phyloP scores from a whole-genome alignment of 2,888 invertebrate species.

The Steinernema carpocapsae region DNA sequence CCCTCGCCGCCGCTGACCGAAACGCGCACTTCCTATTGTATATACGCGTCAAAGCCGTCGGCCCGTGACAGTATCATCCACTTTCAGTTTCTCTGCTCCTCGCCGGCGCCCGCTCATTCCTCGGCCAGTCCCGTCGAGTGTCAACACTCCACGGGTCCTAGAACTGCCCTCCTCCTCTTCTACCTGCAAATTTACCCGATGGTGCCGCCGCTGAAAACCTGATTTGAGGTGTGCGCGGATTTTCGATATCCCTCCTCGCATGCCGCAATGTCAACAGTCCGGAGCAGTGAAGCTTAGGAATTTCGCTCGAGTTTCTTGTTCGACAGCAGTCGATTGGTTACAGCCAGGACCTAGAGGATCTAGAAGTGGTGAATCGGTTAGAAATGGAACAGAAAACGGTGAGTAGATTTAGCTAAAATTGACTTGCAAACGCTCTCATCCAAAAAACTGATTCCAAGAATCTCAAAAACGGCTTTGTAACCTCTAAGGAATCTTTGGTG shows the following conservation, averaged over 20 bases:
- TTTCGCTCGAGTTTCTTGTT: too few relatives aligned
- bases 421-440: too few relatives aligned
- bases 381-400: too few relatives aligned
- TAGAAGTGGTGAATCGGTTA: too few relatives aligned
- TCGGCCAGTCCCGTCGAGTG: slow-evolving; percentile 20
- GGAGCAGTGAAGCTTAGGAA: not conserved
- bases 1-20: not conserved
- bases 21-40: not conserved
- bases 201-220: slow-evolving; percentile 19
- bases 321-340: too few relatives aligned
- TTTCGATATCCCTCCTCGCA: not conserved
- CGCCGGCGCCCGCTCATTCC: too few relatives aligned
- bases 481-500: too few relatives aligned
- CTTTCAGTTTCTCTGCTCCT: slow-evolving; percentile 9
- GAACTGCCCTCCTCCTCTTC: not conserved
- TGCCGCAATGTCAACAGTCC: slow-evolving; percentile 23
- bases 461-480: too few relatives aligned
- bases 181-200: slow-evolving; percentile 5
- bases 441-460: too few relatives aligned
- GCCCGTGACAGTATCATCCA: slow-evolving; percentile 19
- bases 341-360: too few relatives aligned
- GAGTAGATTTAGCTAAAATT: too few relatives aligned
- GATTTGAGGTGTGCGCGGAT: slow-evolving; percentile 29
- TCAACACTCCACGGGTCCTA: not conserved
- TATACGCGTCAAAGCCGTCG: not conserved